phyloP scores from a whole-genome alignment of 2,797 vertebrate genomes.

The Smutsia gigantea region DNA sequence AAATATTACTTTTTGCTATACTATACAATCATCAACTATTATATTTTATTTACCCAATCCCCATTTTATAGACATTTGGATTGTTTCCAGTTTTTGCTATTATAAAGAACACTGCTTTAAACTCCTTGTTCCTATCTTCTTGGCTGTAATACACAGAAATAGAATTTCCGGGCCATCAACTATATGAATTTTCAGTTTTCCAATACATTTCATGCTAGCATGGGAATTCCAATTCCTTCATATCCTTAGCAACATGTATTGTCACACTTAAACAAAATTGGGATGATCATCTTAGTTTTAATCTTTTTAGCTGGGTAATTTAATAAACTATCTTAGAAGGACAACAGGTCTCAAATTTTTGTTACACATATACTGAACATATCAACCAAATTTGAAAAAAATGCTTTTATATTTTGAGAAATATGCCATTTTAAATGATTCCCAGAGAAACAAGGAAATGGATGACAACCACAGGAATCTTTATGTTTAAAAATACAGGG shows the following conservation, averaged over 20 bases:
- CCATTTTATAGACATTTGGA: neutral
- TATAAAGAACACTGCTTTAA: neutral
- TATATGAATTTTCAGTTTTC: neutral
- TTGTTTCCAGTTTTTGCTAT: neutral
- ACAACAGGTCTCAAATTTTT: neutral
- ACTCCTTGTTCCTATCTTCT: neutral
- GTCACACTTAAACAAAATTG: neutral
- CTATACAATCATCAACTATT: neutral
- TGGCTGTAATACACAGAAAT: neutral
- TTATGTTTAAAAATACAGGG: neutral
- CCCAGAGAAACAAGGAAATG: neutral
- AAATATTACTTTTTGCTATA: neutral
- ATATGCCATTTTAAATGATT: neutral
- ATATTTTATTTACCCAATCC: neutral
- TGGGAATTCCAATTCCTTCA: neutral
- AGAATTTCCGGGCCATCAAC: neutral
- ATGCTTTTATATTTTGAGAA: neutral
- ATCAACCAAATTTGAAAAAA: neutral
- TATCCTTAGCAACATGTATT: neutral
- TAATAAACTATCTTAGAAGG: neutral
- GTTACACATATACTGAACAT: neutral
- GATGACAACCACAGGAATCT: neutral
- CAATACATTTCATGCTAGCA: neutral
- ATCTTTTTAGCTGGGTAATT: neutral
- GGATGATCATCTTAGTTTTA: neutral